Evolutionary conservation across 2,797 vertebrate genomes (phyloP).

Genomic region (Tokudaia muenninki): DNA sequence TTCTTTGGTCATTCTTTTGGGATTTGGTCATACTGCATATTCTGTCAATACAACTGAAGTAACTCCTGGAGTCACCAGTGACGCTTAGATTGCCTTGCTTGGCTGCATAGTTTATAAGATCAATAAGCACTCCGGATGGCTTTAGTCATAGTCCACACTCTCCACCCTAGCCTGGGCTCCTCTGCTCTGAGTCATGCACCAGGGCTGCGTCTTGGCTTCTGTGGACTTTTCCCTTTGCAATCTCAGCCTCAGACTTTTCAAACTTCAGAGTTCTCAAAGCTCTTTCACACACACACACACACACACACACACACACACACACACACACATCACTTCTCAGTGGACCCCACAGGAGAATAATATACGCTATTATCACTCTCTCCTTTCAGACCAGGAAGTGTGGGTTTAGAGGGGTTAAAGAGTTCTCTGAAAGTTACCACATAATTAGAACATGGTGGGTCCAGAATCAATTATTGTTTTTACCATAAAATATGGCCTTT

Average conservation of each 20-base stretch:
- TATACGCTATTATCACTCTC: background rate
- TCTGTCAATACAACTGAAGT: background rate
- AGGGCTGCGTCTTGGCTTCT: background rate
- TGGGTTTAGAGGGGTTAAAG: background rate
- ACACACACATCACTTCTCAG: background rate
- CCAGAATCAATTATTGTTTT: background rate
- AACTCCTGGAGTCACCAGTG: background rate
- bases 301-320: too few species aligned
- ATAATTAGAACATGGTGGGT: background rate
- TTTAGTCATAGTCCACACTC: background rate
- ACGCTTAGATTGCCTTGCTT: background rate
- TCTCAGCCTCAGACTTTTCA: background rate
- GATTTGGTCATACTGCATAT: background rate
- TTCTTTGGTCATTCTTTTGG: slow-evolving; percentile 2
- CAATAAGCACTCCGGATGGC: background rate
- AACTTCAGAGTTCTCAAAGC: slow-evolving; percentile 37
- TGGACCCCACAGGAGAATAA: background rate
- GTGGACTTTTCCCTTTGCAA: background rate
- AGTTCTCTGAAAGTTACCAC: background rate
- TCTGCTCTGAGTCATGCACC: background rate
- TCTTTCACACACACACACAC: background rate
- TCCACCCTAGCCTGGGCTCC: background rate
- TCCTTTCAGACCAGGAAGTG: slow-evolving; percentile 38
- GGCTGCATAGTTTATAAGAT: slow-evolving; percentile 5
- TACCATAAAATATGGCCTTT: slow-evolving; percentile 38